Evolutionary conservation across 1,140 invertebrate genomes (phyloP), one percentile per base, ranked within the genome.

Genomic region (Zaprionus camerounensis): DNA sequence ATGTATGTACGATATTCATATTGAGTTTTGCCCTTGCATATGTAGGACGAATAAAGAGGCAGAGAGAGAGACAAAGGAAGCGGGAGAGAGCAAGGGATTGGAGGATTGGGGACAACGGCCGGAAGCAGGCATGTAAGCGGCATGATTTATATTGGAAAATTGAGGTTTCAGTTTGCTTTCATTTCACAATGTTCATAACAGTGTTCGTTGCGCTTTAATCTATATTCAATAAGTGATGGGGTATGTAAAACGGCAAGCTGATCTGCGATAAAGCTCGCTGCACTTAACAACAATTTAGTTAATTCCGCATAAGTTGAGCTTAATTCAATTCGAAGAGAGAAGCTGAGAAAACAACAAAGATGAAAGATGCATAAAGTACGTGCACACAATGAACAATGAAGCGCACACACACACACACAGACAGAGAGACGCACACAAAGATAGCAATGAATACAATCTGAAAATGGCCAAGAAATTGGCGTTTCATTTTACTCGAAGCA

Each of bases 81-180:
- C 56, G 49, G 28, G 63, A 26, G 49, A 31, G 55, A 51, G 20
- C 12, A 34, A 24, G 44, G 22, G 34, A 67, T 68, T 46, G 71
- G 38, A 58, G 58, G 59, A 78, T 72, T 66, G 64, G 63, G 74
- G 68, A 73, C 70, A 68, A 11, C 28, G 44, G 49, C 67, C 69
- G 83, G 83, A 86, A 88, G 83, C 84, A 79, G 58, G 77, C 67
- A 63, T 75, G 80, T 74, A 87, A 86, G 70, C 49, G 70, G 72
- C 77, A 81, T 87, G 81, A 87, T 90, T 90, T 85, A 81, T 90
- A 84, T 84, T 81, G 69, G 49, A 66, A 87, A 81, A 90, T 76
- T 87, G 77, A 80, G 77, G 77, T 70, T 78, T 68, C 49, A 55
- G 59, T 75, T 70, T 70, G 65, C 66, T 62, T 57, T 28, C n/a